A percentile compares a stretch with the other conserved stretches of the same genome.
Evolutionary conservation across 2,113 vertebrate species (phyloP).

Genomic region (Actenoides hombroni): DNA sequence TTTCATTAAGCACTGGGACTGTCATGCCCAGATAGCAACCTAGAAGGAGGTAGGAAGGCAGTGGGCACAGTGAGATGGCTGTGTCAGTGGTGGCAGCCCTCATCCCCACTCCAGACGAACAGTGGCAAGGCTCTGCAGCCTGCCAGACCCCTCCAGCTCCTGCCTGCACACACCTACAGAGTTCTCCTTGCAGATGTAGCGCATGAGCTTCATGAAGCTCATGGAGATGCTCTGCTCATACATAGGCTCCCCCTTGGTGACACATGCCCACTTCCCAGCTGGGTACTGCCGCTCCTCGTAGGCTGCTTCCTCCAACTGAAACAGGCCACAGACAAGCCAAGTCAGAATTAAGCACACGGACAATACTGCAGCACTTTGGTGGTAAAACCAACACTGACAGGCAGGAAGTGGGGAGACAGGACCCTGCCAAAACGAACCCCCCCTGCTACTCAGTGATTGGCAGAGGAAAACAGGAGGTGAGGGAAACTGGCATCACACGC

Average conservation of each 20-base stretch:
- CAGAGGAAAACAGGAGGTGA: neutral
- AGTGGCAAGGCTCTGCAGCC: neutral
- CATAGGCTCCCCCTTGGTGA: constrained; percentile 74
- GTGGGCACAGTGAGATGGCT: neutral
- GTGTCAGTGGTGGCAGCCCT: neutral
- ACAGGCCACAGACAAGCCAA: constrained; percentile 50
- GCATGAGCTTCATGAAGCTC: constrained; percentile 90
- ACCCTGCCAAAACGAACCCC: neutral
- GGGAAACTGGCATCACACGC: neutral
- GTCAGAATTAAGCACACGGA: neutral
- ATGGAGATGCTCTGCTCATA: constrained; percentile 89
- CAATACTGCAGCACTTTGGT: neutral
- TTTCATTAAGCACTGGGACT: constrained; percentile 78
- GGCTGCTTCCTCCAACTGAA: constrained; percentile 76
- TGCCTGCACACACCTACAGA: constrained; percentile 77
- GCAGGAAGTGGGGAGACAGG: neutral
- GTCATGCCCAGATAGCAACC: constrained; percentile 84
- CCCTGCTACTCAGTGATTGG: neutral
- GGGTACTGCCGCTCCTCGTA: constrained; percentile 83
- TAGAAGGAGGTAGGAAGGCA: constrained; percentile 16
- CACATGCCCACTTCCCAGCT: constrained; percentile 82
- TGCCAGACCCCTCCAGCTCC: neutral
- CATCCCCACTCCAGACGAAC: neutral
- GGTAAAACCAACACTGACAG: neutral
- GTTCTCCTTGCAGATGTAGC: constrained; percentile 90